These are phyloP conservation scores for Drosophila pachea DNA, from an alignment of 1,140 invertebrate genomes.

Conservation along the genomic window DNA sequence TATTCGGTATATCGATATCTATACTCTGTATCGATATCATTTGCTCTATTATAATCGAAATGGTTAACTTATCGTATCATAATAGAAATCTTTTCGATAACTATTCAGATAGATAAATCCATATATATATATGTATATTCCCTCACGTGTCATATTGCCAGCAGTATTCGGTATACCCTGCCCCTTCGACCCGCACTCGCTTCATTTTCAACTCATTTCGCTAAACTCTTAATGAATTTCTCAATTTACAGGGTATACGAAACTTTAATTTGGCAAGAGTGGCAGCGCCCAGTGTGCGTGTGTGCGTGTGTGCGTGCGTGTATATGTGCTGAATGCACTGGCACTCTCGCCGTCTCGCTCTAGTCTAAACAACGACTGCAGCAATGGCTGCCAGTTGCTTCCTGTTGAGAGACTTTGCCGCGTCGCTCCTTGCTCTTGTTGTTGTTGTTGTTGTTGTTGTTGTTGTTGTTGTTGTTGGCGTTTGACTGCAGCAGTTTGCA, in stretches of 20 bases:
- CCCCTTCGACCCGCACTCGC: too few species aligned
- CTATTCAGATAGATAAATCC: too few species aligned
- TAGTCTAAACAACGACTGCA: constrained; percentile 33
- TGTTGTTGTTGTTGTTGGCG: constrained; percentile 25
- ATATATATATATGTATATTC: too few species aligned
- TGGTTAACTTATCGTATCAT: background rate
- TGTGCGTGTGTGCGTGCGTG: background rate
- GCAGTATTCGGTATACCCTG: background rate
- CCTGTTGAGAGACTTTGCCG: constrained; percentile 39
- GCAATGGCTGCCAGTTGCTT: constrained; percentile 42
- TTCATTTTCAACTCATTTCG: background rate
- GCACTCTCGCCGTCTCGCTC: background rate
- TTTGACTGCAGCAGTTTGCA: constrained; percentile 37
- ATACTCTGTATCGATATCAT: background rate
- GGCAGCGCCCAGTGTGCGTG: constrained; percentile 43
- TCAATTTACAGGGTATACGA: constrained; percentile 11
- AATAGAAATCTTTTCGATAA: too few species aligned
- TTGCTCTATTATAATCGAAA: too few species aligned
- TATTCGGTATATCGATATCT: too few species aligned
- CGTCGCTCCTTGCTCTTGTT: constrained; percentile 5
- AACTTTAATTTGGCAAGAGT: constrained; percentile 47
- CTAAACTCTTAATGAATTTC: constrained; percentile 3
- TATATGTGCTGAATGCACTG: background rate
- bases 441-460: constrained; percentile 18
- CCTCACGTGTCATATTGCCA: background rate